These are phyloP conservation scores for Uria lomvia DNA, from an alignment of 2,113 vertebrate genomes.

Conservation along the genomic window DNA sequence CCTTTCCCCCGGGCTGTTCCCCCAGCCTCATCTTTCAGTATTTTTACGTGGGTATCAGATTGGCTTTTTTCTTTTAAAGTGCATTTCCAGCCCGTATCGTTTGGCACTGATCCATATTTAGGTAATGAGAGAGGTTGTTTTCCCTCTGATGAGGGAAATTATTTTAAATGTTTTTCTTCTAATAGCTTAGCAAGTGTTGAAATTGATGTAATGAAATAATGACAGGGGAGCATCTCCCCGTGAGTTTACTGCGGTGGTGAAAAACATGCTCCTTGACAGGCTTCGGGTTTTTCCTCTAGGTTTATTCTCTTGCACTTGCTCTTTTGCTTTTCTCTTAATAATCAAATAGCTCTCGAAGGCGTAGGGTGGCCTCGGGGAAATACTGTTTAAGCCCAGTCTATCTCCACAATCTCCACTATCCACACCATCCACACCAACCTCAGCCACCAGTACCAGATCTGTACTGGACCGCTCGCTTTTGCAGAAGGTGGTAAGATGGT, in stretches of 20 bases:
- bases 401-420: neutral
- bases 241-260: slow-evolving; percentile 14
- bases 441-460: neutral
- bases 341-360: neutral
- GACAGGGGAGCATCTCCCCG: slow-evolving; percentile 40
- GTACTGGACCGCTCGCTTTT: neutral
- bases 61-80: neutral
- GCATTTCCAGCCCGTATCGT: neutral
- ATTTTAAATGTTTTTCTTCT: slow-evolving; percentile 68
- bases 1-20: neutral
- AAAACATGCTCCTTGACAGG: slow-evolving; percentile 14
- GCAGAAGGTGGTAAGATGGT: neutral
- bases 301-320: neutral
- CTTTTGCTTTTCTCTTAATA: neutral
- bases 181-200: slow-evolving; percentile 66
- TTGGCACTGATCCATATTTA: slow-evolving; percentile 35
- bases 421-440: neutral
- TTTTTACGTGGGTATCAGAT: neutral
- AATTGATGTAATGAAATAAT: slow-evolving; percentile 69
- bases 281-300: neutral
- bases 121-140: slow-evolving; percentile 67
- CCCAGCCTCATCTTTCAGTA: neutral
- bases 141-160: slow-evolving; percentile 64
- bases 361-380: neutral
- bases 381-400: too few relatives aligned